These are phyloP conservation scores for Geotria australis DNA, from an alignment of 2,797 vertebrate species.

Conservation along the genomic window DNA sequence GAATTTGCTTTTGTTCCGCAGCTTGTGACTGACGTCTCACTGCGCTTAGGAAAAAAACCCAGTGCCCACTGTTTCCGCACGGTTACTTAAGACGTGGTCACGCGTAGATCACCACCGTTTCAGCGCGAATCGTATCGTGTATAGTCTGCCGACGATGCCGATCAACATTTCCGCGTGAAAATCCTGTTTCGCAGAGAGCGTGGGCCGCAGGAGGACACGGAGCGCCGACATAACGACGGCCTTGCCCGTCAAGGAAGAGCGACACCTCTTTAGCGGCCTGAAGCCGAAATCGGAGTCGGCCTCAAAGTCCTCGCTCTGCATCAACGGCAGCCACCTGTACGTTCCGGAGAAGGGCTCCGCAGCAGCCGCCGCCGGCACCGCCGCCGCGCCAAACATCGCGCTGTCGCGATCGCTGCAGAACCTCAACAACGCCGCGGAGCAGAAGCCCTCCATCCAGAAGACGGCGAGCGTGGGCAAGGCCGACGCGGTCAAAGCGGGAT, in stretches of 20 bases:
- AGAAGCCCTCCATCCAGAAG: conserved; percentile 3
- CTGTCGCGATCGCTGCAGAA: conserved; percentile 23
- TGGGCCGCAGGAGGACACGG: not conserved
- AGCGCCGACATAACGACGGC: not conserved
- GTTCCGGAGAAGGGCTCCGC: conserved; percentile 12
- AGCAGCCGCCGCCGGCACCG: conserved; percentile 4
- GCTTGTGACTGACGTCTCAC: too few relatives aligned
- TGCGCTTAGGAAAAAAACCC: too few relatives aligned
- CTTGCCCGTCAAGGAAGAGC: conserved; percentile 5
- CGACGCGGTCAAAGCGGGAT: not conserved
- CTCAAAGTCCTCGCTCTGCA: conserved; percentile 31
- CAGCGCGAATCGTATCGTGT: too few relatives aligned
- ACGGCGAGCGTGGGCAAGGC: not conserved
- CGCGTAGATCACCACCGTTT: too few relatives aligned
- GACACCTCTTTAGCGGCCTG: conserved; percentile 17
- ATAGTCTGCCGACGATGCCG: too few relatives aligned
- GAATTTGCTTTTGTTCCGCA: too few relatives aligned
- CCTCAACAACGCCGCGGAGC: conserved; percentile 10
- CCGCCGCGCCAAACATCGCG: not conserved
- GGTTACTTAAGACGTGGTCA: too few relatives aligned
- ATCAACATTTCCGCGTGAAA: too few relatives aligned
- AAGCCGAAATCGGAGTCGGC: conserved; percentile 23
- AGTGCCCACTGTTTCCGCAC: too few relatives aligned
- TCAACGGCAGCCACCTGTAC: conserved; percentile 54
- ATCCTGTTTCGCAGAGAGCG: not conserved